Base-by-base conservation (phyloP, 2,888 invertebrate species). In the Drosophila prostipennis region DNA sequence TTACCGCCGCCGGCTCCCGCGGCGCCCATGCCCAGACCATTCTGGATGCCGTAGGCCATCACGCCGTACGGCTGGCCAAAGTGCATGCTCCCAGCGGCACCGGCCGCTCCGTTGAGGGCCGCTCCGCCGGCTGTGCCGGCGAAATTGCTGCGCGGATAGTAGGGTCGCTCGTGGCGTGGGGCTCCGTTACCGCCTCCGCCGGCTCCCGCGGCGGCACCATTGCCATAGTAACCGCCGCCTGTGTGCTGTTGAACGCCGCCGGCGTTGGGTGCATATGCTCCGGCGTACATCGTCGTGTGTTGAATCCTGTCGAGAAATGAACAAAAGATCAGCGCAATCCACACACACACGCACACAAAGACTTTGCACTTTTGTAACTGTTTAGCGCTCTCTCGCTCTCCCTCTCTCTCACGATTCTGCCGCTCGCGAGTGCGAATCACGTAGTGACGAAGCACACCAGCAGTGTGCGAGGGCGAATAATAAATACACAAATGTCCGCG, bases 91-190 rank as follows among this genome's bases (percentile, higher is more conserved):
- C 79, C 85, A 7, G 77, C 74, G 6, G 68, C 61, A 6, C 69
- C 76, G 23, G 53, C 61, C 2, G 65, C 69, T 39, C 78, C 78
- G 39, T 76, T 79, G 5, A 55, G 72, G 1, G 80, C 58, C 23
- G 79, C 84, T 7, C 75, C 87, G 5, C 64, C 74, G 29, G 74
- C 87, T 7, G 84, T 79, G 10, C 72, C 77, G 39, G 69, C 81
- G 45, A 72, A 82, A 43, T 75, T 84, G 23, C 70, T 87, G 19
- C 80, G 87, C 32, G 89, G 88, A 78, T 90, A 90, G 56, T 76
- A 89, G 6, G 90, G 81, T 49, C 91, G 90, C 19, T 90, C 90
- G 42, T 82, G 81, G 42, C 91, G 91, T 11, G 79, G 89, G 53
- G 79, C 89, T 37, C 71, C 46, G 6, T 46, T 46, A 6, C 46